Percentiles rank a stretch among this genome's conserved stretches.
Evolutionary conservation across 2,113 vertebrate genomes (phyloP).

Genomic region (Pseudorasbora parva): DNA sequence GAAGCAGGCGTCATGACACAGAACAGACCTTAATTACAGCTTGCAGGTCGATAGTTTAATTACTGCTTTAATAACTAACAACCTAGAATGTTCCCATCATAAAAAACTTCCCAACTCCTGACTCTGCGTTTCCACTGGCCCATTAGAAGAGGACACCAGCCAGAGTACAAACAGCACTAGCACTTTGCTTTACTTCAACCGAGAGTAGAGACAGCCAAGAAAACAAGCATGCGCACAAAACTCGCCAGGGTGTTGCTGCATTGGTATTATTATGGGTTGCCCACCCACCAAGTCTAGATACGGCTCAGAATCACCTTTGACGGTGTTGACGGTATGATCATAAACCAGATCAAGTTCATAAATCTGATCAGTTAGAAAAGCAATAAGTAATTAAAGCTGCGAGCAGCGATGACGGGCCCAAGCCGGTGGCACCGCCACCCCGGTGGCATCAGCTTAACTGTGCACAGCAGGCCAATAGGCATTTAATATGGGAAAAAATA

Average conservation of each 20-base stretch:
- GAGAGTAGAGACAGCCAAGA: constrained; percentile 13
- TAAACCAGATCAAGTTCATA: neutral
- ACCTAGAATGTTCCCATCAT: neutral
- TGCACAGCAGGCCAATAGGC: too few relatives aligned
- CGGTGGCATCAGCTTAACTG: too few relatives aligned
- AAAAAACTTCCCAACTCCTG: neutral
- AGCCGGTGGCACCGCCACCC: too few relatives aligned
- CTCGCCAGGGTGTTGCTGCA: neutral
- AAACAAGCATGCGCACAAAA: neutral
- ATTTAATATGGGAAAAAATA: too few relatives aligned
- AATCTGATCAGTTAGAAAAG: neutral
- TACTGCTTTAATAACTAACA: neutral
- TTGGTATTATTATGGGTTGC: neutral
- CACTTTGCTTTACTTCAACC: neutral
- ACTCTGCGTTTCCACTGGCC: constrained; percentile 16
- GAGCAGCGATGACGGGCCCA: too few relatives aligned
- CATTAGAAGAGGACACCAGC: constrained; percentile 10
- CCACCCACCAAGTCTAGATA: neutral
- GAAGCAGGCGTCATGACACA: neutral
- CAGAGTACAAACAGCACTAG: neutral
- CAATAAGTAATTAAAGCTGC: too few relatives aligned
- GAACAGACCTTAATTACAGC: neutral
- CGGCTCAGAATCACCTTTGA: neutral
- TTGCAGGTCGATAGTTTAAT: neutral
- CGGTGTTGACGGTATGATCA: neutral